phyloP scores from a whole-genome alignment of 2,113 vertebrate genomes.

The Donacobius atricapilla region DNA sequence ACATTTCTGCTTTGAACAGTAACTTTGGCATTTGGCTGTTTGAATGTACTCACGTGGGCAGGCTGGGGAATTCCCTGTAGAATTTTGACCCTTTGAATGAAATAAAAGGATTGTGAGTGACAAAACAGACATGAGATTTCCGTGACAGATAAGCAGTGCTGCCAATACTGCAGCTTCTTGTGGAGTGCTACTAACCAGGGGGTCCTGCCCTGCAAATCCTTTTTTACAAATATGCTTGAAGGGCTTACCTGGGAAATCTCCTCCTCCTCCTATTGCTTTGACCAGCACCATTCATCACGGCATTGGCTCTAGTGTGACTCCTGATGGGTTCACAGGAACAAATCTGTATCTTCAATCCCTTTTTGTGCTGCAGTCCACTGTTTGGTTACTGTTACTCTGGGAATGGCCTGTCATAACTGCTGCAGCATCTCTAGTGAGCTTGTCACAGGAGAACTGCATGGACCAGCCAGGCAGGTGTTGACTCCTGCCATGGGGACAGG shows the following conservation, averaged over 20 bases:
- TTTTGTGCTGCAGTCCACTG: background rate
- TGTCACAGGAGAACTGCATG: rapidly evolving
- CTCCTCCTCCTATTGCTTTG: background rate
- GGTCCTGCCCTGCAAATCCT: background rate
- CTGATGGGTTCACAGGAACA: rapidly evolving
- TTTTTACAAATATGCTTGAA: background rate
- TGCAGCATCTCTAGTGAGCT: background rate
- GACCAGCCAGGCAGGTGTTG: background rate
- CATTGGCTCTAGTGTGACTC: background rate
- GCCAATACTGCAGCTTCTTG: rapidly evolving
- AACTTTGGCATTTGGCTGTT: background rate
- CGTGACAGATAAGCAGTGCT: background rate
- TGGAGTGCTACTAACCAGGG: background rate
- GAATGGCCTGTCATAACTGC: background rate
- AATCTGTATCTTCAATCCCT: background rate
- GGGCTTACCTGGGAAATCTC: rapidly evolving
- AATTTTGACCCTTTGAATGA: background rate
- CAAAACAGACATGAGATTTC: background rate
- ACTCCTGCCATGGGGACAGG: background rate
- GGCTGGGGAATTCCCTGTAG: background rate
- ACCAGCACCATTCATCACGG: background rate
- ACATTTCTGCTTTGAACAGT: background rate
- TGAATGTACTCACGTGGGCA: rapidly evolving
- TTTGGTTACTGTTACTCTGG: background rate
- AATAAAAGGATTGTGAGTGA: background rate